Conservation (phyloP, 1,140 invertebrate genomes). For the Rhopalosiphum maidis region DNA sequence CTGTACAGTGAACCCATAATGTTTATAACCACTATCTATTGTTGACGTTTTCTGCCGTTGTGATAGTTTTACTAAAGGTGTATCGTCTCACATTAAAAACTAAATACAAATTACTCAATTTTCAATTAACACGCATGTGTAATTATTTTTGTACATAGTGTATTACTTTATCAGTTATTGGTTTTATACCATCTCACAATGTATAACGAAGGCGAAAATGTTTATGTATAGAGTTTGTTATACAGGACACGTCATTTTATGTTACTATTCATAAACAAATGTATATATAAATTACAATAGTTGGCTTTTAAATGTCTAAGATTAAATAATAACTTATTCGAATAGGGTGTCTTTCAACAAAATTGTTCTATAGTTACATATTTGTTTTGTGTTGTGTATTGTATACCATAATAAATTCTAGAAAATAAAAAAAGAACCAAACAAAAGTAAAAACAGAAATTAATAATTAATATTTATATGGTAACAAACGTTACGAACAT, state of each 20-base stretch:
- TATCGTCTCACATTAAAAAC: neutral
- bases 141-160: neutral
- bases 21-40: neutral
- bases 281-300: neutral
- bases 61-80: neutral
- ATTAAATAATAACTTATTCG: neutral
- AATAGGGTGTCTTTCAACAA: neutral
- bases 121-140: neutral
- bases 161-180: neutral
- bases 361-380: neutral
- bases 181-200: neutral
- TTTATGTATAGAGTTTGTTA: neutral
- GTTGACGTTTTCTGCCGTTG: neutral
- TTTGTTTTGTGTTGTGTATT: neutral
- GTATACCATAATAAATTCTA: neutral
- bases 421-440: neutral
- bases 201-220: neutral
- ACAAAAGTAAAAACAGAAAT: neutral
- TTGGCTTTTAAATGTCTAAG: neutral
- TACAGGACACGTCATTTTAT: neutral
- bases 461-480: neutral
- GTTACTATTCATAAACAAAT: neutral
- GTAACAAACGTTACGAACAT: neutral
- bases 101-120: neutral
- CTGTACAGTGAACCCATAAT: neutral